Percentiles rank a stretch among this genome's conserved stretches.
These are phyloP conservation scores for Coelopa pilipes DNA, from an alignment of 2,888 invertebrate species.

Conservation along the genomic window DNA sequence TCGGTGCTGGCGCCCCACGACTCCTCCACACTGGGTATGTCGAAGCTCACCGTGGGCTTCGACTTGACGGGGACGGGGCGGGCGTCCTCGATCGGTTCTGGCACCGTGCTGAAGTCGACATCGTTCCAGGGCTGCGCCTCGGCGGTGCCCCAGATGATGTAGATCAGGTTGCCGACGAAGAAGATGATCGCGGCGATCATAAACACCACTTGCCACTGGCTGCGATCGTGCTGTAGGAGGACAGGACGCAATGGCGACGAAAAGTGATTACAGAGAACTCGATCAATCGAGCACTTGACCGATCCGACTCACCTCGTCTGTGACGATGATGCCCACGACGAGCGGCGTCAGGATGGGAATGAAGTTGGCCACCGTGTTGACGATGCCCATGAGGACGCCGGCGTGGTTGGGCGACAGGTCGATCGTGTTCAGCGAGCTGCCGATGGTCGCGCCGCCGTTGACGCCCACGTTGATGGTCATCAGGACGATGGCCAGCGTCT, in stretches of 20 bases:
- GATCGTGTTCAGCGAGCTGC: constrained; percentile 70
- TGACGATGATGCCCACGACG: constrained; percentile 69
- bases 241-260: not conserved
- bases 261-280: constrained; percentile 58
- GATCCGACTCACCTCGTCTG: constrained; percentile 48
- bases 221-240: constrained; percentile 62
- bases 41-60: too few species aligned
- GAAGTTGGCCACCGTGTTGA: constrained; percentile 71
- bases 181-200: constrained; percentile 75
- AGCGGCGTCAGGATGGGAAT: constrained; percentile 72
- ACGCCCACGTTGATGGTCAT: constrained; percentile 70
- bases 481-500: constrained; percentile 66
- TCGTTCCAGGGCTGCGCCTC: constrained; percentile 78
- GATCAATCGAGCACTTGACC: not conserved
- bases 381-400: constrained; percentile 73
- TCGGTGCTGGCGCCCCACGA: too few species aligned
- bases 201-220: constrained; percentile 80
- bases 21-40: too few species aligned
- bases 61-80: too few species aligned
- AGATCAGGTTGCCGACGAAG: constrained; percentile 76
- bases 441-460: constrained; percentile 63
- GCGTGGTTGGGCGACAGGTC: constrained; percentile 75
- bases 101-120: constrained; percentile 57
- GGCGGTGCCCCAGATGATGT: constrained; percentile 74
- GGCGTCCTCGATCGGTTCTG: too few species aligned